Evolutionary conservation across 53 echinoderm and acorn worm genomes (phyloP).

Genomic region (Patiria pectinifera): DNA sequence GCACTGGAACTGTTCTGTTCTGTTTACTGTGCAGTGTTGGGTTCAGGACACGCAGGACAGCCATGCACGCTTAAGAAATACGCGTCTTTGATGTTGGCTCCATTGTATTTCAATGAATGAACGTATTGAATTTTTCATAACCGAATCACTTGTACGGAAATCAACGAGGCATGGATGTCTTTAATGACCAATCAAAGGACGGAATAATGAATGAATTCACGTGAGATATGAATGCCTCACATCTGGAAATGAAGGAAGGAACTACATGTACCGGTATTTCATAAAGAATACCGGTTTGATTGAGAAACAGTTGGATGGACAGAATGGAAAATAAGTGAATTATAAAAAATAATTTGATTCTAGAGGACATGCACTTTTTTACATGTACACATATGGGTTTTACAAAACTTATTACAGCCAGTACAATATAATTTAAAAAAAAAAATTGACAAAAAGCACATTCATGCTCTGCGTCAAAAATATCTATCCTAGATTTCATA

Average conservation of each 20-base stretch:
- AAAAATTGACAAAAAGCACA: not conserved
- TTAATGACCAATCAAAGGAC: not conserved
- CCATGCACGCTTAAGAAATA: not conserved
- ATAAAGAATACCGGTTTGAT: too few species aligned
- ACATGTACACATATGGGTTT: too few species aligned
- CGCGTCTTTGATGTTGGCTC: not conserved
- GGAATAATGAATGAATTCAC: slow-evolving; percentile 3
- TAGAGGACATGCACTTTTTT: too few species aligned
- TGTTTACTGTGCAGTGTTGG: not conserved
- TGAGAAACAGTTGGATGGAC: too few species aligned
- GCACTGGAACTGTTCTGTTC: not conserved
- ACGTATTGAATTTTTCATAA: slow-evolving; percentile 10
- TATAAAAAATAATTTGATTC: too few species aligned
- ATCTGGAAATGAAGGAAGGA: not conserved
- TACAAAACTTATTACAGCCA: too few species aligned
- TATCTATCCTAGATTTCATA: not conserved
- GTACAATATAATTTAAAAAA: too few species aligned
- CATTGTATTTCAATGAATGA: not conserved
- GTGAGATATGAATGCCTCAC: not conserved
- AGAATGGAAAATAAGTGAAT: too few species aligned
- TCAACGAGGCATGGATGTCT: not conserved
- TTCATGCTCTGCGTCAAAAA: not conserved
- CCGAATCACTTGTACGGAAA: not conserved
- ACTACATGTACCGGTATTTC: too few species aligned
- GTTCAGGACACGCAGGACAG: not conserved